phyloP scores from a whole-genome alignment of 1,140 invertebrate species.

The Lepidurus couesii region DNA sequence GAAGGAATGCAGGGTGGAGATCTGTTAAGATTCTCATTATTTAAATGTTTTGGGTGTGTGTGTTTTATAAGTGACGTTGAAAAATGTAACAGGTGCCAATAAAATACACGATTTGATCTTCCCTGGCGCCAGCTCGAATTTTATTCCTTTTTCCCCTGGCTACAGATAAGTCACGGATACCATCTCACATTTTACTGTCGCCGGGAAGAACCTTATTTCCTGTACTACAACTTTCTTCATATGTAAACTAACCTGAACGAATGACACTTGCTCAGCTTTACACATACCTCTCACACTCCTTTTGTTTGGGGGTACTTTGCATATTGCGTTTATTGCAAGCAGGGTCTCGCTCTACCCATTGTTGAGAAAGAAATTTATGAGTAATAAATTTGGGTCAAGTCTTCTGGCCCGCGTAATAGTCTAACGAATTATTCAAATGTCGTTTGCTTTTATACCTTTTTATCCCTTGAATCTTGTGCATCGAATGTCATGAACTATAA shows the following conservation, averaged over 20 bases:
- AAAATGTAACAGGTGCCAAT: conserved; percentile 15
- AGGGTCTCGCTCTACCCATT: not conserved
- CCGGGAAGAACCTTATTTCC: not conserved
- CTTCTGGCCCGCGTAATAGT: no score
- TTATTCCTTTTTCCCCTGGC: not conserved
- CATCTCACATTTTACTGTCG: not conserved
- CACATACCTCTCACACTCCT: not conserved
- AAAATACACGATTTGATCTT: conserved; percentile 14
- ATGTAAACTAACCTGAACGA: not conserved
- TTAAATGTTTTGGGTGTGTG: not conserved
- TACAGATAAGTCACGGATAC: not conserved
- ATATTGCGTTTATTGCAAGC: not conserved
- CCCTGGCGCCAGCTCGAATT: conserved; percentile 1
- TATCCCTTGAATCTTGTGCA: no score
- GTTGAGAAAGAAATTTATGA: not conserved
- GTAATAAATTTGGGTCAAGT: no score
- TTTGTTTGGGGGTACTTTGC: conserved; percentile 9
- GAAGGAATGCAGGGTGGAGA: not conserved
- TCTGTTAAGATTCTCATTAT: not conserved
- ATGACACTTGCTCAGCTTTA: not conserved
- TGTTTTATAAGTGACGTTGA: not conserved
- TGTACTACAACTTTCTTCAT: not conserved
- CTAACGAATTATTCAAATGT: no score
- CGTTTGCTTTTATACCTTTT: no score
- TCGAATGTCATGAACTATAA: no score